A percentile compares a stretch with the other conserved stretches of the same genome.
Conservation (phyloP, 2,888 invertebrate species). For the Acleris emargana region DNA sequence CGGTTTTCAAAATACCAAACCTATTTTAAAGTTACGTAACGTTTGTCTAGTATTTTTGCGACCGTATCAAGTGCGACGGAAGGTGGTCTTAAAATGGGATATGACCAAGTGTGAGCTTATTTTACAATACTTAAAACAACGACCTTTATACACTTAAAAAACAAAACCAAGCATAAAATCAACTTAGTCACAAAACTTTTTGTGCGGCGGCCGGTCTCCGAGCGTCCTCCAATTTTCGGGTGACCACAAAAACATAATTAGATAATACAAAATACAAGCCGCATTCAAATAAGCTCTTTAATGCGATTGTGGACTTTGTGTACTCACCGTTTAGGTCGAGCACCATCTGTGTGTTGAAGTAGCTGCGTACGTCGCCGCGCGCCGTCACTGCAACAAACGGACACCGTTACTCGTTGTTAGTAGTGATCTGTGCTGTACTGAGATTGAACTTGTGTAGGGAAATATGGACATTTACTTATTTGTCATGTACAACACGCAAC, state of each 20-base stretch:
- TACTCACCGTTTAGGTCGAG: conserved; percentile 79
- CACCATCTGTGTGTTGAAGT: conserved; percentile 80
- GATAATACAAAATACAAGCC: conserved; percentile 50
- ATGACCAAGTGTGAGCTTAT: too few species aligned
- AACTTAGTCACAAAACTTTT: not conserved
- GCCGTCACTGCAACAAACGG: conserved; percentile 74
- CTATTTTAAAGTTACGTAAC: too few species aligned
- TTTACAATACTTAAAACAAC: too few species aligned
- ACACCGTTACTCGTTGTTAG: conserved; percentile 5
- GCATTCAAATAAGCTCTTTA: conserved; percentile 50
- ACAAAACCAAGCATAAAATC: not conserved
- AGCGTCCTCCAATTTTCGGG: conserved; percentile 7
- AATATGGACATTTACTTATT: too few species aligned
- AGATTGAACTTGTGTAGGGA: too few species aligned
- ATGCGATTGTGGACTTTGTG: conserved; percentile 41
- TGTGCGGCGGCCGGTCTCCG: not conserved
- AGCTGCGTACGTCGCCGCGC: conserved; percentile 78
- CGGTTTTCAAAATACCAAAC: too few species aligned
- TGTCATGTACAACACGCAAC: too few species aligned
- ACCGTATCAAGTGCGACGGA: too few species aligned
- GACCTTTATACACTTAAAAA: too few species aligned
- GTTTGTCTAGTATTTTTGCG: too few species aligned
- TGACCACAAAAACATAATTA: conserved; percentile 57
- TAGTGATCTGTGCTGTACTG: too few species aligned
- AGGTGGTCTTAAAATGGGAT: too few species aligned